Evolutionary conservation across 2,888 invertebrate genomes (phyloP), one percentile per base, ranked within the genome.

Genomic region (Dione vanillae): DNA sequence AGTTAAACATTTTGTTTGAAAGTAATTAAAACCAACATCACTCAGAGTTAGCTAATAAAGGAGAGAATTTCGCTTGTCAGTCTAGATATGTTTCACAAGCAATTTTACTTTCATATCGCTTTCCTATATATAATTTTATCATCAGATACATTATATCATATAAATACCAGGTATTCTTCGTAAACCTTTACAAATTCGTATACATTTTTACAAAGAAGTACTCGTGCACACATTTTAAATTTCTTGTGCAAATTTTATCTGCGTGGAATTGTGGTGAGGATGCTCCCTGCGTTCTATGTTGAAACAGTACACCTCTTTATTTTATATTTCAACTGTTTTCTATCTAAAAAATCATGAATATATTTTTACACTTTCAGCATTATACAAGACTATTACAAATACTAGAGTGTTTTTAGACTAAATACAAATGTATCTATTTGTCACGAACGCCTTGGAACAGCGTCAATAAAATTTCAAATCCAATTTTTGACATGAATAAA

Each of bases 1-100:
- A 75, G 75, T 75, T 75, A 77, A 78, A 79, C 76, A 79, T 77
- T 76, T 74, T 76, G 76, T 76, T 75, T 72, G 72, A 62, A 74
- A 74, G 74, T 75, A 76, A 76, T 77, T 78, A 75, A 75, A 77
- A 76, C 69, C 73, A 76, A 69, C 69, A 73, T 66, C 72, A 74
- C 65, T 69, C 59, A 74, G 69, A 72, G 59, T 40, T 58, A 66
- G 72, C 41, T 70, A 70, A 71, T 75, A 70, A 71, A 67, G 67
- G 70, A 61, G 45, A 37, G 64, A 52, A 64, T 64, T 64, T 49
- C 37, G 47, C 49, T 40, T 64, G 49, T 64, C 64, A 64, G 19
- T 64, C 49, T 64, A 40, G 51, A 64, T 64, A 64, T 19, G 20
- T 40, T 64, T 51, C 49, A 64, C 51, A 41, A 61, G 40, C 40